A percentile compares a stretch with the other conserved stretches of the same genome.
Evolutionary conservation across 2,888 invertebrate species (phyloP).

Genomic region (Mantis religiosa): DNA sequence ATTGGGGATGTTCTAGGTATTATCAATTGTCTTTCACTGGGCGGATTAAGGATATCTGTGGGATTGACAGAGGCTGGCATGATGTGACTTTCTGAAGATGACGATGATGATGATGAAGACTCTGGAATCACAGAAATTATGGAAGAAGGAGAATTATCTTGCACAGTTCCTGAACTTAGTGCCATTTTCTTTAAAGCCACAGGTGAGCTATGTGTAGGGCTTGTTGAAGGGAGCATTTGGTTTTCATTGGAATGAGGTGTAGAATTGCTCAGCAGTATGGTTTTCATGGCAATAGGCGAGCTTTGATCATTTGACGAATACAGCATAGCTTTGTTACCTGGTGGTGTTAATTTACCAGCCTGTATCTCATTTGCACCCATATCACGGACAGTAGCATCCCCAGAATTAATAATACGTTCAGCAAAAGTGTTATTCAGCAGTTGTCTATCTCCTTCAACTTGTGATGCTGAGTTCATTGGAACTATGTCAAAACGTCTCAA

Average conservation of each 20-base stretch:
- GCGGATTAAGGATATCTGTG: neutral
- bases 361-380: neutral
- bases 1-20: neutral
- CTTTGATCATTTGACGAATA: neutral
- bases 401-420: neutral
- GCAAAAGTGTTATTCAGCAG: constrained; percentile 1
- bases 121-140: neutral
- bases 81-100: neutral
- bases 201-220: neutral
- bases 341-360: neutral
- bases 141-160: neutral
- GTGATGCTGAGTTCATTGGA: neutral
- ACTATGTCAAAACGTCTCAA: neutral
- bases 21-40: neutral
- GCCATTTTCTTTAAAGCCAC: constrained; percentile 21
- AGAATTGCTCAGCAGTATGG: neutral
- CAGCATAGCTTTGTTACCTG: neutral
- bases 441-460: neutral
- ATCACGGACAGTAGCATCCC: neutral
- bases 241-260: neutral
- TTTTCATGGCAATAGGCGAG: neutral
- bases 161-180: constrained; percentile 41
- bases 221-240: neutral
- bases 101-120: neutral
- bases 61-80: neutral